Base-by-base conservation (phyloP, 2,113 vertebrate species). In the Macquaria australasica region DNA sequence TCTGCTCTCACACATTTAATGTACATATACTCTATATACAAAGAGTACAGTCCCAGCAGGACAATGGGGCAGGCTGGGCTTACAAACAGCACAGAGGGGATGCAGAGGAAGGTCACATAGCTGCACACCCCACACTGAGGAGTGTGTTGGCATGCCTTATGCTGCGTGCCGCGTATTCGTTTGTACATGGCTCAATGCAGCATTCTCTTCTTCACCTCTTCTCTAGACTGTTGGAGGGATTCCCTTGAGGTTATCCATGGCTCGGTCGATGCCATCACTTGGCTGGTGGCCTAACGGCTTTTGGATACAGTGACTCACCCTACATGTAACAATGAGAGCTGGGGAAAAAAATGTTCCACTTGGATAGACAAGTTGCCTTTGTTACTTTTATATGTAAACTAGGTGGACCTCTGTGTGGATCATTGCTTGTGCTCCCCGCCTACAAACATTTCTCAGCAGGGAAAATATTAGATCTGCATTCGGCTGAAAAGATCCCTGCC, bases 101-200 rank as follows among this genome's bases (percentile, higher is more conserved):
- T 62, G 89, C 78, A 66, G 73, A 84, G 72, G 84, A 88, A 91
- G 90, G 89, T 92, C 90, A 87, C 88, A 94, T 91, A 91, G 66
- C 84, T 90, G 74, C 86, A 71, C 86, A 53, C 82, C 86, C 82
- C 87, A 88, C 88, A 82, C 75, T 81, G 75, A 50, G 41, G 56
- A 85, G 86, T 56, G 84, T 90, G 85, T 77, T 88, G 83, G 90
- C 91, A 80, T 78, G 81, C 70, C 63, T 66, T 77, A 63, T 84
- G 78, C 89, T 93, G 94, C 89, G 94, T 87, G 90, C 87, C 39
- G 63, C 43, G 48, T 81, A 88, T 91, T 93, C 71, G n/a, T 92
- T 88, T 88, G 83, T 78, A 89, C 59, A 55, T 2, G 4, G 31
- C 85, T 72, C 86, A 92, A 84, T 88, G 85, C 81, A 23, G 60